A percentile compares a stretch with the other conserved stretches of the same genome.
These are phyloP conservation scores for Tachycineta bicolor DNA, from an alignment of 2,113 vertebrate species.

Conservation along the genomic window DNA sequence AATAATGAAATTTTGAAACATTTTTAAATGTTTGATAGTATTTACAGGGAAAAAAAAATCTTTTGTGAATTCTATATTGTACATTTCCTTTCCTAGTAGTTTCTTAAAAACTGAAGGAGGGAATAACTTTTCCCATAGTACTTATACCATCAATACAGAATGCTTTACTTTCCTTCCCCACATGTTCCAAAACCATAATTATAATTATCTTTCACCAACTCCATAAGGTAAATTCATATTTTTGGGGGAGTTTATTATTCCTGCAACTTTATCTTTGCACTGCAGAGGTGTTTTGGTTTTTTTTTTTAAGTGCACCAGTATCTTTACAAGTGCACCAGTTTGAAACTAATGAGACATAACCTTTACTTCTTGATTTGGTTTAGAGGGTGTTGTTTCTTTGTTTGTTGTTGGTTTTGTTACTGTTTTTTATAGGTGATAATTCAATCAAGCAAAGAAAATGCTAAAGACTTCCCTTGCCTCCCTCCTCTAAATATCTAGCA, in stretches of 20 bases:
- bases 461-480: fast-evolving
- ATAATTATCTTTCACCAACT: not conserved
- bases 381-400: fast-evolving
- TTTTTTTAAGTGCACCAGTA: not conserved
- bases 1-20: not conserved
- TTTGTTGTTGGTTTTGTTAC: not conserved
- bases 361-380: not conserved
- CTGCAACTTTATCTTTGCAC: not conserved
- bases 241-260: not conserved
- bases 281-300: not conserved
- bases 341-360: not conserved
- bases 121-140: not conserved
- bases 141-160: not conserved
- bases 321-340: not conserved
- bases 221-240: not conserved
- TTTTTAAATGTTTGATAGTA: not conserved
- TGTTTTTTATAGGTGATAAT: not conserved
- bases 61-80: not conserved
- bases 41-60: not conserved
- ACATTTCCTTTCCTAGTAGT: not conserved
- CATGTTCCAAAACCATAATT: not conserved
- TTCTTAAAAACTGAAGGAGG: not conserved
- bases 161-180: not conserved
- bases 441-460: not conserved
- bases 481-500: not conserved